Base-by-base conservation (phyloP, 1,140 invertebrate species). In the Drosophila auraria region DNA sequence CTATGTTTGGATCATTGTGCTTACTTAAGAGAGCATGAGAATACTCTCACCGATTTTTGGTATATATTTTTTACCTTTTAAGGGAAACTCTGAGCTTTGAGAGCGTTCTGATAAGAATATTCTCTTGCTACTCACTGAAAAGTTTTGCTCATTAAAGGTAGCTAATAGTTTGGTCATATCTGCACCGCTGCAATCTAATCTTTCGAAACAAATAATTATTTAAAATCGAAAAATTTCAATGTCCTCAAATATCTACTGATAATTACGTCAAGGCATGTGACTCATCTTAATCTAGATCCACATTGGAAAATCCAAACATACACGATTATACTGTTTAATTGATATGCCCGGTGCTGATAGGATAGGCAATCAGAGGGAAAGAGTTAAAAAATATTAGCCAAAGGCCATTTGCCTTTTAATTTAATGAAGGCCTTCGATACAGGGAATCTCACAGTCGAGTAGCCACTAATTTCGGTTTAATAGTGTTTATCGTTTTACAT, bases 221-320 rank as follows among this genome's bases (percentile, higher is more conserved):
- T 78, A 3, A 92, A 83, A 11, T 90, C 83, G 25, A 76, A 89
- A 1, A 80, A 20, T 20, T 36, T 54, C 1, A 20, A 20, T 14
- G 12, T 15, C 17, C 3, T 38, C 33, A 14, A 38, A 15, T 56
- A 14, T 8, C 3, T 15, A 20, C 17, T 56, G 33, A 56, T 36
- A 36, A 38, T 9, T 23, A 15, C 12, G 15, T 56, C 12, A 23
- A 20, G 12, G 12, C 53, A 17, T 14, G 12, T 56, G 53, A 56
- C 6, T 56, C 17, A 54, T 36, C 17, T 14, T 20, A 36, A 14
- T 54, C 5, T 7, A 53, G n/a, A 6, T 17, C n/a, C 11, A 20
- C 3, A 14, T 20, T 14, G n/a, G 11, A 8, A 33, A 14, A 20
- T 0, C 2, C 17, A 17, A 51, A 53, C 17, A n/a, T n/a, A 11